Evolutionary conservation across 1,140 invertebrate genomes (phyloP), one percentile per base, ranked within the genome.

Genomic region (Ganaspis sp.): DNA sequence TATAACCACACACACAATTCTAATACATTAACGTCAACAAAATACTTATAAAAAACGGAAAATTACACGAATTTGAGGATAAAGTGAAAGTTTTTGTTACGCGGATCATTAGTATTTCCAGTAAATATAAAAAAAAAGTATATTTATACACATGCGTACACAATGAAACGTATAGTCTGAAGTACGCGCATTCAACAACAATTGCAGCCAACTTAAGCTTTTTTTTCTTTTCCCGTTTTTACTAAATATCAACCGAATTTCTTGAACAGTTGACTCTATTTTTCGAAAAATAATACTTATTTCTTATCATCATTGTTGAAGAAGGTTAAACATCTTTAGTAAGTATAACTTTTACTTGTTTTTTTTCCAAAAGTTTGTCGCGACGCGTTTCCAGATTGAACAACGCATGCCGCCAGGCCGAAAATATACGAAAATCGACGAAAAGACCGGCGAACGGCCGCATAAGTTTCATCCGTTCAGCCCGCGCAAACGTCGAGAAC

Each of bases 401-500:
- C 58, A 29, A 64, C 58, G 58, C 58, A n/a, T n/a, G n/a, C n/a
- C n/a, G n/a, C n/a, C n/a, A n/a, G 23, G 54, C 54, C 58, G 58
- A 34, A 64, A 64, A 64, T 21, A 29, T 29, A 26, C 58, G 58
- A 64, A 29, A 29, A 64, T 29, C 15, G 1, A 23, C 58, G 58
- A 64, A 64, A 64, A 64, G 58, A 34, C 58, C 45, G 72, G 79
- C 72, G 70, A 81, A 83, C 70, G 73, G 73, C 75, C 77, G 80
- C 80, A 81, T 34, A 6, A 3, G 78, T 79, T 77, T 81, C 78
- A 72, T 77, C 70, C 75, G 79, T 85, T 85, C 82, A 84, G 82
- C 84, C 84, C 84, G 82, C 84, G 84, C 81, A 85, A 85, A 85
- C 75, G 81, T 77, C 54, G 79, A 42, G 72, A 72, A 76, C 78